Base-by-base conservation (phyloP, 2,888 invertebrate genomes). In the Hyalella azteca region DNA sequence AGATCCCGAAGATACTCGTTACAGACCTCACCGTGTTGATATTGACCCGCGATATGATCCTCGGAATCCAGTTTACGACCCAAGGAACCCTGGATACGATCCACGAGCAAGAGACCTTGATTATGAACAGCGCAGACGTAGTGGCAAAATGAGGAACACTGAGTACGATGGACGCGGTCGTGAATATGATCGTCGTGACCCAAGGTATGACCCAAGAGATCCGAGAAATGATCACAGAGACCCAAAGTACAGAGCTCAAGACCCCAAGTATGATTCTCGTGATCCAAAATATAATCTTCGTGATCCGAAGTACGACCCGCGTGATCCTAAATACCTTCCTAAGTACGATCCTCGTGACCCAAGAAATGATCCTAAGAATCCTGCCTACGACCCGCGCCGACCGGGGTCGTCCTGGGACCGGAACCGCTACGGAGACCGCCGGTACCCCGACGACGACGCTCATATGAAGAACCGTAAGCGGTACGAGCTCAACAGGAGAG, bases 401-500 rank as follows among this genome's bases (percentile, higher is more conserved):
- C 75, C 39, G 45, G 59, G 59, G 59, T 19, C 45, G 15, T 15
- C 66, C 22, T 36, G 66, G 66, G 66, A 36, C 9, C 32, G 19
- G 66, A 36, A 36, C 13, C 66, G 66, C 5, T 66, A 66, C 66
- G 66, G 36, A 7, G 66, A 36, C 66, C 22, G 66, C 7, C 32
- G 29, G 29, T 66, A 66, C 26, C 5, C 66, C 5, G 66, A 66
- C 7, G 36, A 36, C 15, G 66, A 66, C 9, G 32, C 32, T 19
- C 66, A 36, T 5, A 5, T 36, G 15, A 32, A 36, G 15, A 36
- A 36, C 66, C 66, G 36, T 32, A 22, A 29, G 39, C 32, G 66
- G 39, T 66, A 66, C 19, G 66, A 66, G 66, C 66, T 66, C 66
- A 66, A 66, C 66, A 66, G 66, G 26, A 22, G 36, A 15, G 66